Percentiles rank a stretch among this genome's conserved stretches.
These are phyloP conservation scores for Chrysomela aeneicollis DNA, from an alignment of 2,888 invertebrate species.

Conservation along the genomic window DNA sequence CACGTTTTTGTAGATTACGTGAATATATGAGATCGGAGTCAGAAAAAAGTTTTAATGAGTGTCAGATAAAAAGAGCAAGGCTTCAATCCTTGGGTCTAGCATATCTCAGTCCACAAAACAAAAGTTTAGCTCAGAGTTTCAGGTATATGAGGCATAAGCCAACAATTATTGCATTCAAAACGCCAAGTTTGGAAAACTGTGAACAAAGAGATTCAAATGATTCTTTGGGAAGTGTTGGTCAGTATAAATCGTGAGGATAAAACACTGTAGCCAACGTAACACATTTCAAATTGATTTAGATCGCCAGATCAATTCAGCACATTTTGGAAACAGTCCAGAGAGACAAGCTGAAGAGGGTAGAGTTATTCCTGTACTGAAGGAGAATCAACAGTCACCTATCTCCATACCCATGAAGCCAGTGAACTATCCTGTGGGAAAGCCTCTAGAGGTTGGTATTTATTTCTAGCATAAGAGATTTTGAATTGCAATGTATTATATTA, in stretches of 20 bases:
- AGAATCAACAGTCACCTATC: constrained; percentile 52
- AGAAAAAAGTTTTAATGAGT: constrained; percentile 77
- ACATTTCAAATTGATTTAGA: too few species aligned
- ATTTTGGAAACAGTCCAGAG: constrained; percentile 62
- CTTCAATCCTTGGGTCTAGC: constrained; percentile 72
- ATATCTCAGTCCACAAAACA: constrained; percentile 79
- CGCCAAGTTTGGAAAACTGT: constrained; percentile 78
- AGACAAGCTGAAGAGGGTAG: constrained; percentile 70
- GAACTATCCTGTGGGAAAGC: constrained; percentile 81
- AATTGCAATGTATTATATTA: neutral
- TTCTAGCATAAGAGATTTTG: neutral
- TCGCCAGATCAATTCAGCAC: constrained; percentile 52
- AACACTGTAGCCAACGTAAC: too few species aligned
- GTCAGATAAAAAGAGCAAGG: constrained; percentile 70
- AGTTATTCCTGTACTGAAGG: constrained; percentile 52
- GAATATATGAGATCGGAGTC: constrained; percentile 82
- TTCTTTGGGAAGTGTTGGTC: constrained; percentile 68
- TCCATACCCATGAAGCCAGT: constrained; percentile 55
- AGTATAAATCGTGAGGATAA: constrained; percentile 30
- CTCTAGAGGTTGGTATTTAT: constrained; percentile 73
- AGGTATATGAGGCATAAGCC: constrained; percentile 91
- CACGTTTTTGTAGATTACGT: constrained; percentile 63
- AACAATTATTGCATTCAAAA: constrained; percentile 86
- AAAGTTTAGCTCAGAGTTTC: constrained; percentile 83
- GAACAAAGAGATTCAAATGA: constrained; percentile 67